Evolutionary conservation across 2,113 vertebrate species (phyloP), one percentile per base, ranked within the genome.

Genomic region (Bubo blakistoni): DNA sequence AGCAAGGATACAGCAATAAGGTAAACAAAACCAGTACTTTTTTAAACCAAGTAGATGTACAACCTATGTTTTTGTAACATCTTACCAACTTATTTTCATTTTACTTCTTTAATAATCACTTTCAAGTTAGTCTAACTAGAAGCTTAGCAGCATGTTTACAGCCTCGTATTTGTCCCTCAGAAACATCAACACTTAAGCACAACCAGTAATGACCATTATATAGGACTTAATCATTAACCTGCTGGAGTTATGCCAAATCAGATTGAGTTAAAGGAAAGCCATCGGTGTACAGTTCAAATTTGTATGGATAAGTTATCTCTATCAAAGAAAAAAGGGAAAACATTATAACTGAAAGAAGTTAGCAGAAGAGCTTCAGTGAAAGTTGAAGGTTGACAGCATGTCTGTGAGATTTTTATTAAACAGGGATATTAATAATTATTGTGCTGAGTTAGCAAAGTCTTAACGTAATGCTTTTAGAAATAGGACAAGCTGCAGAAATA

Each of bases 1-100:
- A 99, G 95, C 99, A 99, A 69, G 99, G 99, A 96, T 99, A 99
- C 96, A 99, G 99, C 97, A 99, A 98, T 95, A 99, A 99, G 99
- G 99, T 99, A 98, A 96, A 96, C 62, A 57, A 92, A 93, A 44
- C 8, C 2, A 78, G 20, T 81, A 38, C 34, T 88, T 91, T 78
- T 27, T 77, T 91, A 74, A 71, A 62, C 42, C 54, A 74, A 59
- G 5, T 12, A 54, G 17, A 61, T 66, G 16, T 61, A 30, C 57
- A 77, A 49, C 10, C 13, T 79, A 4, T 38, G 27, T 17, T 81
- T 96, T 74, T 84, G 30, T 63, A 63, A n/a, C 13, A 14, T 36
- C 11, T 63, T 63, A 25, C 6, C 13, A 59, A 62, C 73, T 65
- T 42, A 11, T 61, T 92, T 78, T 81, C 11, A 10, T 38, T 96